Percentiles rank a stretch among this genome's conserved stretches.
These are phyloP conservation scores for Umimayanthus chanpuru DNA, from an alignment of 92 coral and sea anemone genomes.

Conservation along the genomic window DNA sequence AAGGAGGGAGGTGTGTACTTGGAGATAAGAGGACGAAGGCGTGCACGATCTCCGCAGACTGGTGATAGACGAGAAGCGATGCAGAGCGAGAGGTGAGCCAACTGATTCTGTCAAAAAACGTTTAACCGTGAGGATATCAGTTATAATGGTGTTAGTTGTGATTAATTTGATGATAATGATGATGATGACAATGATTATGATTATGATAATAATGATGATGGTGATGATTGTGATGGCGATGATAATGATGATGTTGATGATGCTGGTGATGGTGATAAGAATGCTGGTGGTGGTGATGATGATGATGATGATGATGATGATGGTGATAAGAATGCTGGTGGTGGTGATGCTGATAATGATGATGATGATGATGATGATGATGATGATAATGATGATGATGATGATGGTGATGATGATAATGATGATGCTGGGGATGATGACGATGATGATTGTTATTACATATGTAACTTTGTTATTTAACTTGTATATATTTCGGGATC, in stretches of 20 bases:
- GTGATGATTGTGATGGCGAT: too few relatives aligned
- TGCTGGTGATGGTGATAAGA: too few relatives aligned
- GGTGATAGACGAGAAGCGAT: not conserved
- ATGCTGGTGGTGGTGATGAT: not conserved
- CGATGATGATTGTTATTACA: not conserved
- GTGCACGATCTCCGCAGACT: not conserved
- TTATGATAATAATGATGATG: too few relatives aligned
- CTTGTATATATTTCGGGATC: not conserved
- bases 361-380: not conserved
- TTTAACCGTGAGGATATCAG: not conserved
- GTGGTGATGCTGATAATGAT: too few relatives aligned
- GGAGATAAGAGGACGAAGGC: not conserved
- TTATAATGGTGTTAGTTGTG: not conserved
- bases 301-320: too few relatives aligned
- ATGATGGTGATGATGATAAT: not conserved
- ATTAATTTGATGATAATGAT: not conserved
- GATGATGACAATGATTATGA: not conserved
- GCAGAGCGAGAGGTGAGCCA: conserved; percentile 11
- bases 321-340: not conserved
- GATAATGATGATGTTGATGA: not conserved
- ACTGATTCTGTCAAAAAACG: not conserved
- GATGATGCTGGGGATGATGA: not conserved
- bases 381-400: not conserved
- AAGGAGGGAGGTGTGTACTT: not conserved
- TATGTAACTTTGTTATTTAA: too few relatives aligned